Percentiles rank a stretch among this genome's conserved stretches.
Evolutionary conservation across 2,113 vertebrate species (phyloP).

Genomic region (Rhea pennata): DNA sequence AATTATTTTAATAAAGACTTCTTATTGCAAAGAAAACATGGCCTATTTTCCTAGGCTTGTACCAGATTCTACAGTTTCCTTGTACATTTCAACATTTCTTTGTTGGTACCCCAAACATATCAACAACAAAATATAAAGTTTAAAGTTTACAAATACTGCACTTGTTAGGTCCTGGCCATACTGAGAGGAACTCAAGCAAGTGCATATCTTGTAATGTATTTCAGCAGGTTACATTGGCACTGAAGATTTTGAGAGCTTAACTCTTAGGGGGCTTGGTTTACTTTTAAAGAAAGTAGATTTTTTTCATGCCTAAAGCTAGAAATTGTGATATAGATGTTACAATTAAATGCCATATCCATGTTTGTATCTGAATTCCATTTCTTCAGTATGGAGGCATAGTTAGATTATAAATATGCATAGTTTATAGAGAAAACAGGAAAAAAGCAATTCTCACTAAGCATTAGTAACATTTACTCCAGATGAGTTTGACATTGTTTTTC

Average conservation of each 20-base stretch:
- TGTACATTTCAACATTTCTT: fast-evolving
- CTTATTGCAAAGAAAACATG: not conserved
- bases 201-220: not conserved
- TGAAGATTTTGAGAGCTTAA: conserved; percentile 9
- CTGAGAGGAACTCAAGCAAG: not conserved
- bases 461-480: not conserved
- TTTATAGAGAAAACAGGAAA: not conserved
- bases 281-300: conserved; percentile 7
- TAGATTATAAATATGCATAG: not conserved
- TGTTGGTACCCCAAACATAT: not conserved
- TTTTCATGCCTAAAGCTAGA: not conserved
- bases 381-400: not conserved
- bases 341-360: not conserved
- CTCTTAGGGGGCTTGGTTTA: not conserved
- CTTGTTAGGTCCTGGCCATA: not conserved
- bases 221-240: not conserved
- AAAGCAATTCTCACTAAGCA: not conserved
- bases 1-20: conserved; percentile 18
- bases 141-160: not conserved
- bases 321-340: not conserved
- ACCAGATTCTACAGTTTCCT: not conserved
- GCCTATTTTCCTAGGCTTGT: not conserved
- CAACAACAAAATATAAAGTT: not conserved
- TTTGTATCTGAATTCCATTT: not conserved
- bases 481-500: not conserved